These are phyloP conservation scores for Smittia aterrima DNA, from an alignment of 2,888 invertebrate species.

Conservation along the genomic window DNA sequence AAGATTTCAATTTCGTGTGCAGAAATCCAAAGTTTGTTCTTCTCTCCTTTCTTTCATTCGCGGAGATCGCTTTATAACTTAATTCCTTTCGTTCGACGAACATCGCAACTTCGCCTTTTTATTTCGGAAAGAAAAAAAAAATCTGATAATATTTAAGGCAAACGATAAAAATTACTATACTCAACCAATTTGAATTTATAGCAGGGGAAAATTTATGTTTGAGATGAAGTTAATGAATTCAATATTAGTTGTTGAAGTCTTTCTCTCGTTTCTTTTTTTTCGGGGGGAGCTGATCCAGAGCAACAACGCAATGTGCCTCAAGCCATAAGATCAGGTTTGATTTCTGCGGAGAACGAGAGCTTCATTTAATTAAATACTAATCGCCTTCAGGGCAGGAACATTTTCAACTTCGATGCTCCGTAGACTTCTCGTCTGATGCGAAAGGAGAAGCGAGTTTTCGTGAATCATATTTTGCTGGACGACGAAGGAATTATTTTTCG, in stretches of 20 bases:
- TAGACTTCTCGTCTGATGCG: constrained; percentile 31
- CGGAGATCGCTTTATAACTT: neutral
- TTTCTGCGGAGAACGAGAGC: neutral
- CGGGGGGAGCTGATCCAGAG: neutral
- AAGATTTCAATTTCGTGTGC: neutral
- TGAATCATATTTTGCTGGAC: constrained; percentile 28
- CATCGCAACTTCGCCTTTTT: no score
- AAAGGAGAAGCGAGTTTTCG: constrained; percentile 4
- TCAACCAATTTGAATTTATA: constrained; percentile 38
- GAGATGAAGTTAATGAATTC: constrained; percentile 39
- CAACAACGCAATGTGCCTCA: neutral
- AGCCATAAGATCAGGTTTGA: neutral
- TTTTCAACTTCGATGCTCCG: neutral
- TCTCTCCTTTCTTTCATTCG: neutral
- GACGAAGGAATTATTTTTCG: constrained; percentile 1
- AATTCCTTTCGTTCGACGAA: neutral
- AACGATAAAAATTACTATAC: constrained; percentile 35
- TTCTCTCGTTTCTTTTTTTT: neutral
- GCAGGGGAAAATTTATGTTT: constrained; percentile 33
- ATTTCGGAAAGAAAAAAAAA: no score
- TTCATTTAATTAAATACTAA: constrained; percentile 34
- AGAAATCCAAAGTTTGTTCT: neutral
- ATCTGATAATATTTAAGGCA: no score
- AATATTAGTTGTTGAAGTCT: constrained; percentile 31
- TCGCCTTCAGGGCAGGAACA: constrained; percentile 14